Base-by-base conservation (phyloP, 64 coral and sea anemone genomes). In the Dendrophyllia cribrosa region DNA sequence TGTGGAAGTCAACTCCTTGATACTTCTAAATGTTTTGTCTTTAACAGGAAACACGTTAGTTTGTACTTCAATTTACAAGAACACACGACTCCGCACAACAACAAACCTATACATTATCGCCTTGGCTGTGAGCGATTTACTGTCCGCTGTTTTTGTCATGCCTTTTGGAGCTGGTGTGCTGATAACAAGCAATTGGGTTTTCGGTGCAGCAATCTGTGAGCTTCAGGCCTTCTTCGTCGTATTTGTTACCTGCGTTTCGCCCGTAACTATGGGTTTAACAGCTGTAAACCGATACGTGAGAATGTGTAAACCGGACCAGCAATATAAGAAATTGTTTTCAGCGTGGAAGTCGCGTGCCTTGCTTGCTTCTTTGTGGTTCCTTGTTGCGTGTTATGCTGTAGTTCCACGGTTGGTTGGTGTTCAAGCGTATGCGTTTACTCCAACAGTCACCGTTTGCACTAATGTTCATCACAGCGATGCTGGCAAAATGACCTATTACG, bases 31-130 rank as follows among this genome's bases (percentile, higher is more conserved):
- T 56, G 19, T 71, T 5, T 7, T 52, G 43, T 64, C 83, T 25
- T 20, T 86, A 9, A 24, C 71, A 53, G 83, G 83, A 20, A 86
- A 86, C 48, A 86, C 50, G 1, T 43, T 86, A 15, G 83, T 86
- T 20, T 86, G 65, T 16, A 8, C 72, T 22, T 70, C 64, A 2
- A 66, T 86, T 45, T 86, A 86, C 66, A 71, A 49, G 48, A 86
- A 86, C 48, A 70, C 44, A 19, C 26, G 83, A 10, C 83, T 86
- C 9, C 62, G 83, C 5, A 67, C 83, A 3, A 56, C 65, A 55
- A 86, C 66, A 10, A 53, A 70, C 9, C 46, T 67, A 16, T 25
- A 70, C 50, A 86, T 86, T 13, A 66, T 72, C 15, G 83, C 83
- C 34, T 19, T 86, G 22, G 83, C 83, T 2, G 63, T 56, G 20